Percentiles rank a stretch among this genome's conserved stretches.
phyloP scores from a whole-genome alignment of 2,797 vertebrate species.

The Onychomys torridus region DNA sequence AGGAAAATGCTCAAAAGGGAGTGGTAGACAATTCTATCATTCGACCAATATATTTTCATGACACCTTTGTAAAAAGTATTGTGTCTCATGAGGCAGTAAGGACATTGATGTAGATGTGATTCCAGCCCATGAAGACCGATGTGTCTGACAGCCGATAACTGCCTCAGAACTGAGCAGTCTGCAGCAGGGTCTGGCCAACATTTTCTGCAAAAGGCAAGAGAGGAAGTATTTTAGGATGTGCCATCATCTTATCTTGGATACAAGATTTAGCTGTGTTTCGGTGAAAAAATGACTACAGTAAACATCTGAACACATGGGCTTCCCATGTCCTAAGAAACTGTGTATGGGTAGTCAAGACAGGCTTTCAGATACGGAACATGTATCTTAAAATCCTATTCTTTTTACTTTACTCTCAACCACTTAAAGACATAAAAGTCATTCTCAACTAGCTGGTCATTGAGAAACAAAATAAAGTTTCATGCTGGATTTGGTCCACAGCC shows the following conservation, averaged over 20 bases:
- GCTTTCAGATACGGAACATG: not conserved
- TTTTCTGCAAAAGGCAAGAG: not conserved
- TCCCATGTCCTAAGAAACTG: not conserved
- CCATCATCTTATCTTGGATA: not conserved
- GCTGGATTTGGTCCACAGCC: not conserved
- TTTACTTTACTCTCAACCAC: not conserved
- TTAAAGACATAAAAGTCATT: not conserved
- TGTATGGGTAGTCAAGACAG: not conserved
- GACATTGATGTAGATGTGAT: no score
- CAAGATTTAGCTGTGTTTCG: not conserved
- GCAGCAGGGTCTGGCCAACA: not conserved
- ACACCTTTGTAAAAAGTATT: not conserved
- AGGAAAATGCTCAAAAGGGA: not conserved
- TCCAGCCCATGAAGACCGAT: rapidly evolving
- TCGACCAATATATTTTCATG: not conserved
- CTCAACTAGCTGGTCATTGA: not conserved
- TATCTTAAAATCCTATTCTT: not conserved
- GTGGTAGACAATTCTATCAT: not conserved
- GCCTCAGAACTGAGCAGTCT: not conserved
- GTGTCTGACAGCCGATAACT: not conserved
- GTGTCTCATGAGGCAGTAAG: not conserved
- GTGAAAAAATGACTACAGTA: not conserved
- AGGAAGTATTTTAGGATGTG: not conserved
- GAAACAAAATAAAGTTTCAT: not conserved
- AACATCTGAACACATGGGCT: not conserved